phyloP scores from a whole-genome alignment of 2,113 vertebrate genomes.

The Paraplagusia blochii region DNA sequence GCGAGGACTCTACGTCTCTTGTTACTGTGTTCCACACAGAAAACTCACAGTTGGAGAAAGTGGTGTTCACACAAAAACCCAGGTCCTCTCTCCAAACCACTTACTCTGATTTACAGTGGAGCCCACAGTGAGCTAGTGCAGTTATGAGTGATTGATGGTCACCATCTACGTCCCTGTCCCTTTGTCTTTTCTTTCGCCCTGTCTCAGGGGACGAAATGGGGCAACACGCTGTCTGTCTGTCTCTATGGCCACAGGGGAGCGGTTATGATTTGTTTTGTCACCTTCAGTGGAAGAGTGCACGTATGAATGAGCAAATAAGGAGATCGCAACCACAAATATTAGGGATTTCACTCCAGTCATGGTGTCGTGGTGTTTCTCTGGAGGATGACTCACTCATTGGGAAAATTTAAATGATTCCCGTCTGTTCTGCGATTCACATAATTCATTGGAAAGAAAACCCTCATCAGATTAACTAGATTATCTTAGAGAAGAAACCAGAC shows the following conservation, averaged over 20 bases:
- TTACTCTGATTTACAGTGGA: slow-evolving; percentile 4
- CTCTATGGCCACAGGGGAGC: slow-evolving; percentile 15
- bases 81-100: slow-evolving; percentile 3
- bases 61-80: slow-evolving; percentile 16
- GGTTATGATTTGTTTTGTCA: slow-evolving; percentile 21
- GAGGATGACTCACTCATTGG: slow-evolving; percentile 12
- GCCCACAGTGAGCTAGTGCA: slow-evolving; percentile 7
- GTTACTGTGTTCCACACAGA: slow-evolving; percentile 32
- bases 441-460: not conserved
- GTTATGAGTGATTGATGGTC: slow-evolving; percentile 8
- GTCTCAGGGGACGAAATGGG: not conserved
- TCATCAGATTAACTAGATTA: no score
- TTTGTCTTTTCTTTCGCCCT: not conserved
- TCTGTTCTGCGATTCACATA: not conserved
- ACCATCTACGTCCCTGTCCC: not conserved
- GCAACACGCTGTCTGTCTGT: slow-evolving; percentile 8
- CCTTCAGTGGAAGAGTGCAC: slow-evolving; percentile 9
- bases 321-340: slow-evolving; percentile 22
- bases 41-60: slow-evolving; percentile 15
- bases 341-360: not conserved
- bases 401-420: not conserved
- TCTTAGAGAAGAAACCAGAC: no score
- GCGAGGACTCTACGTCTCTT: slow-evolving; percentile 53
- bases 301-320: slow-evolving; percentile 27
- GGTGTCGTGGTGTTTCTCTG: slow-evolving; percentile 2